Evolutionary conservation across 2,888 invertebrate genomes (phyloP).

Genomic region (Blastobasis adustella): DNA sequence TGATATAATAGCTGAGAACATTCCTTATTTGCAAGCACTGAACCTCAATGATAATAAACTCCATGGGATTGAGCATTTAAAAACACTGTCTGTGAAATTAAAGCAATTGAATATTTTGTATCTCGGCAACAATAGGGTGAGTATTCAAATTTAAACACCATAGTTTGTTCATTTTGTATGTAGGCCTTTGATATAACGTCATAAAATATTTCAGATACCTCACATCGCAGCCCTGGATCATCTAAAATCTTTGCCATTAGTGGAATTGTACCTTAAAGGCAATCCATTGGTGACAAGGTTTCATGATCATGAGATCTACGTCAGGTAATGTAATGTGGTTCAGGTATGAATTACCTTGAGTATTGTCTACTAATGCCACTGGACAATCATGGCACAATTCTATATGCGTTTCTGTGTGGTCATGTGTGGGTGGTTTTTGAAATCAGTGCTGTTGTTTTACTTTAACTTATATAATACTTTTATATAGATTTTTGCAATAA

Average conservation of each 20-base stretch:
- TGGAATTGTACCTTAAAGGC: slow-evolving; percentile 85
- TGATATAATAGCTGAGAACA: slow-evolving; percentile 87
- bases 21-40: slow-evolving; percentile 87
- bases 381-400: background rate
- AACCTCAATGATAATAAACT: slow-evolving; percentile 89
- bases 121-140: slow-evolving; percentile 87
- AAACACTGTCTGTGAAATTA: slow-evolving; percentile 78
- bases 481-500: no score
- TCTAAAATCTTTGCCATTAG: slow-evolving; percentile 80
- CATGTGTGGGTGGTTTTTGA: no score
- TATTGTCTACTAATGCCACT: background rate
- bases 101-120: slow-evolving; percentile 85
- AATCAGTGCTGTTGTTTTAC: no score
- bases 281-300: slow-evolving; percentile 88
- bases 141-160: slow-evolving; percentile 9
- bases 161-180: no score
- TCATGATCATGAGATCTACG: slow-evolving; percentile 83
- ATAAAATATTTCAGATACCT: slow-evolving; percentile 74
- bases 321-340: slow-evolving; percentile 80
- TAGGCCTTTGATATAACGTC: background rate
- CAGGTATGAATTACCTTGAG: slow-evolving; percentile 16
- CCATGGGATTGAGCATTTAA: slow-evolving; percentile 79
- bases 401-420: no score
- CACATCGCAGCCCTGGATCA: slow-evolving; percentile 78
- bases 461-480: no score